Evolutionary conservation across 2,888 invertebrate species (phyloP).

Genomic region (Lampropteryx suffumata): DNA sequence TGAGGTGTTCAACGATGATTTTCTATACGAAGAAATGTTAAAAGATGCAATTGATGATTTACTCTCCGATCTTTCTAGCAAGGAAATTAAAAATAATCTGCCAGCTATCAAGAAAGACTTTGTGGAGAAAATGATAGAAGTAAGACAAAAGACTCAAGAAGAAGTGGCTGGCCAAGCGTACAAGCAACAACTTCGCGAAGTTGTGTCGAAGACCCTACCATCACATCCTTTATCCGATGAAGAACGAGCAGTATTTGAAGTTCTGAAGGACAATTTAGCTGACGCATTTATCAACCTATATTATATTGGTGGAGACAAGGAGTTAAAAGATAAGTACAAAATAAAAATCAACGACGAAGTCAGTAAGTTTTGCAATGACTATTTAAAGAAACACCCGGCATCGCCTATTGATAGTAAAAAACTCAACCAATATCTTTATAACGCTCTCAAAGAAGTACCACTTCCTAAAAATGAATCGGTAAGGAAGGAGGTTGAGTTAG

Average conservation of each 20-base stretch:
- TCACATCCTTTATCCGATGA: conserved; percentile 36
- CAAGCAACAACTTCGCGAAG: conserved; percentile 51
- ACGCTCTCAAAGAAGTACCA: conserved; percentile 48
- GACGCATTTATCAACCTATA: conserved; percentile 60
- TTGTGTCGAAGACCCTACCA: conserved; percentile 50
- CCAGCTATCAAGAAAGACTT: conserved; percentile 40
- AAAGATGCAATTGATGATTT: conserved; percentile 49
- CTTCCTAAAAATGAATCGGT: conserved; percentile 48
- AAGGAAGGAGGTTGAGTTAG: conserved; percentile 47
- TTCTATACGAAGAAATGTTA: conserved; percentile 49
- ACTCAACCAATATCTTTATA: conserved; percentile 48
- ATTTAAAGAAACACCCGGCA: conserved; percentile 44
- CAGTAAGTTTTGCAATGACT: conserved; percentile 51
- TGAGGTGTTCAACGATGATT: conserved; percentile 49
- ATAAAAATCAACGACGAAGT: conserved; percentile 49
- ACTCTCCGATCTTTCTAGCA: conserved; percentile 28
- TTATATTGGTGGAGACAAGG: conserved; percentile 40
- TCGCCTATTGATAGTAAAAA: conserved; percentile 41
- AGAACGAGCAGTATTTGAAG: conserved; percentile 48
- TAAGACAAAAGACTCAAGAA: conserved; percentile 40
- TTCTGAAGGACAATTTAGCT: conserved; percentile 55
- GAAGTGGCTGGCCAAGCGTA: conserved; percentile 47
- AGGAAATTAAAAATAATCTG: conserved; percentile 32
- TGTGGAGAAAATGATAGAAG: conserved; percentile 41
- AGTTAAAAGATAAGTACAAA: conserved; percentile 42